phyloP scores from a whole-genome alignment of 2,888 invertebrate genomes.

The Odiellus spinosus region DNA sequence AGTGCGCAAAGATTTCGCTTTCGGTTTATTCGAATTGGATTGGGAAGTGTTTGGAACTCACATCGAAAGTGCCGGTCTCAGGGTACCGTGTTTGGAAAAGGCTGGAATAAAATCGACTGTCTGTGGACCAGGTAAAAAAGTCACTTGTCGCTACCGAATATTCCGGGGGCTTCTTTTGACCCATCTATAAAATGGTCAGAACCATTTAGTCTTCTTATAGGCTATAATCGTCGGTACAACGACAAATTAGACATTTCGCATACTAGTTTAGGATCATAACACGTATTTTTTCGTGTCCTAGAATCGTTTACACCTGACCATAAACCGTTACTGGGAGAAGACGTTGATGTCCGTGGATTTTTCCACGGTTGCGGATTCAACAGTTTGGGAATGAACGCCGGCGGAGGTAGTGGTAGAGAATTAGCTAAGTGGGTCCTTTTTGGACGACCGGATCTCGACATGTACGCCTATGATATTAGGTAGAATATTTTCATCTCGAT shows the following conservation, averaged over 20 bases:
- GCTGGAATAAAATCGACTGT: conserved; percentile 70
- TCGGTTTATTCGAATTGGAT: conserved; percentile 69
- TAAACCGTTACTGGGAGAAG: conserved; percentile 60
- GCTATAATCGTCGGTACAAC: too few species aligned
- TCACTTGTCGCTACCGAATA: not conserved
- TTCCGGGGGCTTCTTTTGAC: too few species aligned
- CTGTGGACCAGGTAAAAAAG: conserved; percentile 48
- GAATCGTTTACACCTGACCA: conserved; percentile 87
- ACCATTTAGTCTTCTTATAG: too few species aligned
- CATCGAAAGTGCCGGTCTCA: conserved; percentile 45
- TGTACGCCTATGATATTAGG: conserved; percentile 71
- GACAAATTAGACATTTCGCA: too few species aligned
- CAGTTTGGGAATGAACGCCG: conserved; percentile 80
- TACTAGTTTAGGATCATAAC: too few species aligned
- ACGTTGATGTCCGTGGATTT: conserved; percentile 42
- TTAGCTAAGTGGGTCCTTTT: conserved; percentile 67
- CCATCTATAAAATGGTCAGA: too few species aligned
- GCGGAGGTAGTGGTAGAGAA: conserved; percentile 71
- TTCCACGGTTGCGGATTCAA: conserved; percentile 79
- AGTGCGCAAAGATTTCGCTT: conserved; percentile 58
- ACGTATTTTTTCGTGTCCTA: too few species aligned
- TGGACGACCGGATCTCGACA: conserved; percentile 65
- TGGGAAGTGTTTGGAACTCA: conserved; percentile 68
- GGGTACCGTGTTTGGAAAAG: conserved; percentile 55
- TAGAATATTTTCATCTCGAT: conserved; percentile 21